Conservation (phyloP, 2,797 vertebrate genomes). For the Xerus rutilus region DNA sequence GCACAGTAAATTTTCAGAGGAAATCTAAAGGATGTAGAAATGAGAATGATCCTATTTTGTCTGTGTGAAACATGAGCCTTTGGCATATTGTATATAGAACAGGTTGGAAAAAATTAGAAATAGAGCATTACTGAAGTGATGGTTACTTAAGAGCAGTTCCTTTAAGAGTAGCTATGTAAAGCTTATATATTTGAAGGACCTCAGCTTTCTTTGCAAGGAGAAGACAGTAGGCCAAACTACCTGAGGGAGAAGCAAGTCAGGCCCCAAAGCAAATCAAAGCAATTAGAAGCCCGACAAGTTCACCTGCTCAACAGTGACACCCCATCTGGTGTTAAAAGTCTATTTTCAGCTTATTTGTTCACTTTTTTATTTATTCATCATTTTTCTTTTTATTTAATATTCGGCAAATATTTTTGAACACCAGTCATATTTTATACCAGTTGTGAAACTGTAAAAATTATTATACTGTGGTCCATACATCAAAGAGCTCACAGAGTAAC, state of each 20-base stretch:
- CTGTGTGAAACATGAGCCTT: background rate
- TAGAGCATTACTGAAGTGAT: background rate
- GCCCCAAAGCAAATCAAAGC: background rate
- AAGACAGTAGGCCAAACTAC: background rate
- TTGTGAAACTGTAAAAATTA: background rate
- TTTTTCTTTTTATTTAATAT: background rate
- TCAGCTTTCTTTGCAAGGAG: constrained; percentile 45
- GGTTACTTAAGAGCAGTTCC: background rate
- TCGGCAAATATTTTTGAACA: background rate
- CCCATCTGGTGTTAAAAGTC: background rate
- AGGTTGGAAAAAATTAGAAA: constrained; percentile 26
- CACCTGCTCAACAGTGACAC: background rate
- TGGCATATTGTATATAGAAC: background rate
- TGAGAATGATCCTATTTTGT: constrained; percentile 29
- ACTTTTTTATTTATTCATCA: background rate
- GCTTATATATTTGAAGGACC: background rate
- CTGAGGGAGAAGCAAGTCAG: background rate
- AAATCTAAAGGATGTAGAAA: constrained; percentile 26
- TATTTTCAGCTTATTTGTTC: background rate
- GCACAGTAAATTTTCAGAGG: background rate
- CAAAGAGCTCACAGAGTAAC: background rate
- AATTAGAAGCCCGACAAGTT: background rate
- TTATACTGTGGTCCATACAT: background rate
- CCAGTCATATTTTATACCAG: background rate
- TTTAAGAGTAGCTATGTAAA: background rate